phyloP scores from a whole-genome alignment of 2,113 vertebrate genomes.

The Promerops cafer region DNA sequence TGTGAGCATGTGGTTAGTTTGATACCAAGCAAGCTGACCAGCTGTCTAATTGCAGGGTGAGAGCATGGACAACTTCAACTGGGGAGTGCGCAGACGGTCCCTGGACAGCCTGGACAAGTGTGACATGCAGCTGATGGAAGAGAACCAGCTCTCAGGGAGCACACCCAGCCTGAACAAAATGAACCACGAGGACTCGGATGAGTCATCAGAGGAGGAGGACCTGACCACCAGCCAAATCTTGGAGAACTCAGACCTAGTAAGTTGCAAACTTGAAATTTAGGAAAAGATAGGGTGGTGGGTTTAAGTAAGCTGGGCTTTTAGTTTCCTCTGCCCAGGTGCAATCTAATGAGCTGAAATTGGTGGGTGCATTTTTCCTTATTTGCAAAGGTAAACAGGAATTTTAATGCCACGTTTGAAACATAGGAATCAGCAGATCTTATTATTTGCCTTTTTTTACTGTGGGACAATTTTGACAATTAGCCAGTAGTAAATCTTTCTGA shows the following conservation, averaged over 20 bases:
- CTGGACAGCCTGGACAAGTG: constrained; percentile 91
- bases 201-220: constrained; percentile 93
- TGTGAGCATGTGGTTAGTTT: background rate
- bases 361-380: background rate
- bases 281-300: background rate
- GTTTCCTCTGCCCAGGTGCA: background rate
- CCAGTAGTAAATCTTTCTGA: background rate
- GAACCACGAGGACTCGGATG: constrained; percentile 85
- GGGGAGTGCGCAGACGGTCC: constrained; percentile 92
- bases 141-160: constrained; percentile 85
- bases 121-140: constrained; percentile 85
- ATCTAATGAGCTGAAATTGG: background rate
- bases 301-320: background rate
- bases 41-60: constrained; percentile 82
- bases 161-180: constrained; percentile 84
- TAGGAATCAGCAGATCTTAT: background rate
- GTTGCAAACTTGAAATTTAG: constrained; percentile 24
- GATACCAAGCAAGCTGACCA: background rate
- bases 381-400: background rate
- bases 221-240: constrained; percentile 87
- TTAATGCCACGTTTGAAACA: background rate
- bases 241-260: constrained; percentile 86
- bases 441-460: background rate
- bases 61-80: constrained; percentile 96
- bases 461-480: background rate